A percentile compares a stretch with the other conserved stretches of the same genome.
These are phyloP conservation scores for Sebastes fasciatus DNA, from an alignment of 2,113 vertebrate genomes.

Conservation along the genomic window DNA sequence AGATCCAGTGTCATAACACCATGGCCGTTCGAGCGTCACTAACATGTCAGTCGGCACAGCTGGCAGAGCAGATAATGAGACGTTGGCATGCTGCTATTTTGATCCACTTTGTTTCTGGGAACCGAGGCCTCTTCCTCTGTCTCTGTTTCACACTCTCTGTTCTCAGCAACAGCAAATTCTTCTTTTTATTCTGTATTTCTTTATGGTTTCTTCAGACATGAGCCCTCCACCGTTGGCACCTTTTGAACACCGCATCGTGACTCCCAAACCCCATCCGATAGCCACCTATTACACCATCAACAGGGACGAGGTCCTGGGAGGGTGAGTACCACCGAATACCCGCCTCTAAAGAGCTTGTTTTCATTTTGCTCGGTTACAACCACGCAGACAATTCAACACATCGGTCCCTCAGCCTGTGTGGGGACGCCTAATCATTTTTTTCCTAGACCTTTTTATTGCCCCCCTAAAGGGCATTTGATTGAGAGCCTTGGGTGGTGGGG, in stretches of 20 bases:
- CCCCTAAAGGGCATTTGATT: conserved; percentile 41
- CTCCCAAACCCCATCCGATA: conserved; percentile 89
- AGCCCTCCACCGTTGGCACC: conserved; percentile 88
- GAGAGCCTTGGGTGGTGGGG: not conserved
- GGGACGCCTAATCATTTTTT: conserved; percentile 35
- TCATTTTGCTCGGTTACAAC: not conserved
- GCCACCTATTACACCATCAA: conserved; percentile 90
- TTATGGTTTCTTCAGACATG: conserved; percentile 79
- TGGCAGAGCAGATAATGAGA: conserved; percentile 61
- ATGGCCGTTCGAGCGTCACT: conserved; percentile 36
- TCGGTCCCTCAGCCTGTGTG: conserved; percentile 3
- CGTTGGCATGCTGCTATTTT: conserved; percentile 61
- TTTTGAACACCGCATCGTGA: conserved; percentile 93
- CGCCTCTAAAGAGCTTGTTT: conserved; percentile 42
- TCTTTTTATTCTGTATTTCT: not conserved
- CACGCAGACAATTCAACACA: not conserved
- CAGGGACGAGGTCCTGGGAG: conserved; percentile 91
- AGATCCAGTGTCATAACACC: conserved; percentile 60
- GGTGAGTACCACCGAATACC: conserved; percentile 83
- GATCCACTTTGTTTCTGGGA: conserved; percentile 64
- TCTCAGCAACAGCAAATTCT: not conserved
- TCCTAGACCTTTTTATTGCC: conserved; percentile 42
- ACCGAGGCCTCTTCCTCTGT: not conserved
- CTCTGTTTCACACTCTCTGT: not conserved
- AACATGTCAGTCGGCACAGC: conserved; percentile 49